These are phyloP conservation scores for Drosophila murphyi DNA, from an alignment of 1,140 invertebrate species.

Conservation along the genomic window DNA sequence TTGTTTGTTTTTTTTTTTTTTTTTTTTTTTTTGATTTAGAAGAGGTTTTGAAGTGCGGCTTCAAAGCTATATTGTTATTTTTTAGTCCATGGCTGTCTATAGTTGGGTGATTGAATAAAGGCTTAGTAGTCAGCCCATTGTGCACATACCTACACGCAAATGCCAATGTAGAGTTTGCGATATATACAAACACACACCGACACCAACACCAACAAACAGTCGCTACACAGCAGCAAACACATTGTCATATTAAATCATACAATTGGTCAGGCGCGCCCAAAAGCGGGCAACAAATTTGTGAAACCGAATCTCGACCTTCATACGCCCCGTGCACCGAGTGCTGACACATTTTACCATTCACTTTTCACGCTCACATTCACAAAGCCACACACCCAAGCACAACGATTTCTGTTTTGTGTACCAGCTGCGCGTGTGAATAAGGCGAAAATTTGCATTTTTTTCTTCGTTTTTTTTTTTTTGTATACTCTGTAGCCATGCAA, in stretches of 20 bases:
- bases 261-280: constrained; percentile 66
- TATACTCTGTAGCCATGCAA: constrained; percentile 2
- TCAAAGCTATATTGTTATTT: constrained; percentile 29
- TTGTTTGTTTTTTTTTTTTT: constrained; percentile 3
- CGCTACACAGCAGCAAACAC: constrained; percentile 22
- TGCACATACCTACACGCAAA: constrained; percentile 29
- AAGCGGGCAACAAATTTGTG: constrained; percentile 52
- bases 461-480: not conserved
- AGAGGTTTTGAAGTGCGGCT: constrained; percentile 27
- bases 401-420: constrained; percentile 47
- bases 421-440: constrained; percentile 78
- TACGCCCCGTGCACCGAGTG: constrained; percentile 23
- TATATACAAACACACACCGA: constrained; percentile 26
- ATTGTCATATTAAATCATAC: constrained; percentile 76
- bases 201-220: constrained; percentile 5
- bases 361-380: constrained; percentile 70
- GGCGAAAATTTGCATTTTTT: constrained; percentile 65
- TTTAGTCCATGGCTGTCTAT: constrained; percentile 47
- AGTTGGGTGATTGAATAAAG: constrained; percentile 70
- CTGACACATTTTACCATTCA: constrained; percentile 76
- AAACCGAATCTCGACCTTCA: constrained; percentile 33
- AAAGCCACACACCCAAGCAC: constrained; percentile 26
- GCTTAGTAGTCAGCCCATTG: constrained; percentile 63
- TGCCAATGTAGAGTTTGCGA: constrained; percentile 8
- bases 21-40: too few relatives aligned